Evolutionary conservation across 2,797 vertebrate genomes (phyloP), one percentile per base, ranked within the genome.

Genomic region (Meriones psammophilus): DNA sequence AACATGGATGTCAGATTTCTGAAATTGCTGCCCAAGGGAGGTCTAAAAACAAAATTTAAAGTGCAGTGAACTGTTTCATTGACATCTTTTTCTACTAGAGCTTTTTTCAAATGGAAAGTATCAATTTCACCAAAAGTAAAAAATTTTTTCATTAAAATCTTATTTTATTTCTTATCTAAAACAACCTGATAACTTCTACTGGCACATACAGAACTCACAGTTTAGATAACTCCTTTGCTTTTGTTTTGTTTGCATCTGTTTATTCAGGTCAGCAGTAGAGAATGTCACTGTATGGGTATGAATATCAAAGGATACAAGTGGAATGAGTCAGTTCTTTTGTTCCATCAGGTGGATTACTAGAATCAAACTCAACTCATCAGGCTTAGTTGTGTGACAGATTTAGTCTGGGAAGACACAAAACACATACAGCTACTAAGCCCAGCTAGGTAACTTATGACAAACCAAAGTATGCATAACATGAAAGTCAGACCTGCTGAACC

Each of bases 31-130:
- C 80, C 66, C n/a, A 74, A 80, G 30, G n/a, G 71, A 68, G 26
- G 4, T 58, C 20, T 15, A 73, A 95, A 97, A 94, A 80, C 39
- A 92, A 74, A 94, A 90, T 90, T 89, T 85, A 94, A 89, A 93
- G 46, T 81, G 73, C 64, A 84, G n/a, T 83, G 30, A 92, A 26
- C 79, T 95, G 10, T 94, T 84, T 95, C 76, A 78, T 88, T 95
- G 91, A 94, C 60, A 85, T 71, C 56, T 94, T 88, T 90, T 94
- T 79, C 83, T 84, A 20, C 28, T 78, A 66, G 30, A n/a, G 92
- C 56, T 81, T 87, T 89, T 87, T 92, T 24, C 56, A 91, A 95
- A 84, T n/a, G 71, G 24, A 54, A 91, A 95, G 8, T 30, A 94
- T 77, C 76, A n/a, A 46, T 89, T 96, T 89, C 92, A 94, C 9